Evolutionary conservation across 2,113 vertebrate species (phyloP), one percentile per base, ranked within the genome.

Genomic region (Corythaixoides concolor): DNA sequence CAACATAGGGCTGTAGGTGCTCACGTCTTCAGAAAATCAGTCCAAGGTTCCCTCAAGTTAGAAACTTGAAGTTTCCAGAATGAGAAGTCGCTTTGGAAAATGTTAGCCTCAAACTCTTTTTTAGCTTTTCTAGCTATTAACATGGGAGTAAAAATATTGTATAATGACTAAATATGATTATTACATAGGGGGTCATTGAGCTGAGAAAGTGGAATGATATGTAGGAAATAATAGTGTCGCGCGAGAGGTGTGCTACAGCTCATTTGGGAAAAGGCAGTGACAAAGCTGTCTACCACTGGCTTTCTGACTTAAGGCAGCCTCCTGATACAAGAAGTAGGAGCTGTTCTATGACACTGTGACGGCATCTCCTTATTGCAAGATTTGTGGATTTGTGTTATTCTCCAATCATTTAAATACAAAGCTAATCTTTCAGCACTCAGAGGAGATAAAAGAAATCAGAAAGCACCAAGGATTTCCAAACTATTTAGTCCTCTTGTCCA

Each of bases 21-120:
- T 97, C 93, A 95, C 39, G 35, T 88, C 93, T 95, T 96, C 92
- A 94, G 95, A 95, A 95, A 96, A 93, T 32, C 83, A 24, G 30
- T 70, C 92, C 92, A 93, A 97, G 28, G 27, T 26, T 94, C 83
- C 74, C 83, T 77, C 90, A 85, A 91, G 82, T 77, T 59, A 86
- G 64, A 94, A 96, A 94, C 52, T 72, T 77, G 79, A 94, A 43
- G 27, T 86, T 95, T 93, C 88, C 92, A 92, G 77, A 85, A 90
- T 37, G 43, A 95, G 69, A 90, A 93, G 24, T 19, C 43, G 28
- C 50, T 70, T 41, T 68, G 95, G 95, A 96, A 96, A 97, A 96
- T 92, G 73, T 93, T 90, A 92, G 27, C 73, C 64, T 94, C 58
- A 74, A 87, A 64, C 35, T 68, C 76, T 92, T 27, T 28, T 89